Base-by-base conservation (phyloP, 2,113 vertebrate genomes). In the Uropsilus gracilis region DNA sequence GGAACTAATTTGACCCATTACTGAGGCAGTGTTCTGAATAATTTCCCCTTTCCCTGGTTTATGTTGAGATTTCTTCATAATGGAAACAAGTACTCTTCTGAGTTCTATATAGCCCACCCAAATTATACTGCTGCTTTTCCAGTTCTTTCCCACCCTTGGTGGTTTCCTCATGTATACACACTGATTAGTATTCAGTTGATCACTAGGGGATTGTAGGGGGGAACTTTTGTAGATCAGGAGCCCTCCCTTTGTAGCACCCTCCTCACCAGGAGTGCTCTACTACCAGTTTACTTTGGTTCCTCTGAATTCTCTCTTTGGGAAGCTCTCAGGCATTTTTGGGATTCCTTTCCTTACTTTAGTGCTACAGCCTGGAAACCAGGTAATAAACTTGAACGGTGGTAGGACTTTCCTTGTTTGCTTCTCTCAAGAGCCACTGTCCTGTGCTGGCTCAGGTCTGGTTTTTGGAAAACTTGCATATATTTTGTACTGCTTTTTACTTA, bases 311-410 rank as follows among this genome's bases (percentile, higher is more conserved):
- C 39, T 13, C 5, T 11, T 13, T 37, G 22, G 8, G 22, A 22
- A 12, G 32, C 1, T 5, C 10, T n/a, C 34, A 6, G 42, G 50
- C 53, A 34, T 20, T 50, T 72, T 22, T 7, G 42, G 48, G 30
- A 34, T 42, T 44, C 16, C 22, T 6, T 20, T 46, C 17, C 55
- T 32, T 87, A 5, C 30, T n/a, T 20, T 28, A 32, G n/a, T 46
- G 59, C 37, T 39, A 8, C 14, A 30, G 11, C 24, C 20, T 71
- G 42, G 71, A 78, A 61, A 34, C 34, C 71, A 8, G 24, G n/a
- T 44, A 12, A 16, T 37, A 1, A 89, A 37, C n/a, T 34, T 0
- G 0, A 10, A 32, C 63, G 10, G 0, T 18, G 46, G 39, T 37
- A 11, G n/a, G 30, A 8, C 66, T 66, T 44, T 28, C 30, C 53